These are phyloP conservation scores for Chironomus tentans DNA, from an alignment of 2,888 invertebrate genomes.

Conservation along the genomic window DNA sequence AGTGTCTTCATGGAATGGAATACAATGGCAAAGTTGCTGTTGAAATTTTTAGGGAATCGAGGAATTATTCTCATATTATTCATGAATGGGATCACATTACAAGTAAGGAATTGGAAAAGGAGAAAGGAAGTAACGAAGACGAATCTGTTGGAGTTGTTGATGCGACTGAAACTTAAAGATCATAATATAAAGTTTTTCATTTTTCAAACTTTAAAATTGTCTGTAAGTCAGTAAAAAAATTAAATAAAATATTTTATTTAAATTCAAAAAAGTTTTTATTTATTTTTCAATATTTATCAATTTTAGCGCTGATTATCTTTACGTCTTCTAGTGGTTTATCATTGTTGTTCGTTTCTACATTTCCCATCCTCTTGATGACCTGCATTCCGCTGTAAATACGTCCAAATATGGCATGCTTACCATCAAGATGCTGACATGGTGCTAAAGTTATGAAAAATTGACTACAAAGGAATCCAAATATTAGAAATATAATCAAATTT, in stretches of 20 bases:
- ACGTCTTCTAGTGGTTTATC: slow-evolving; percentile 87
- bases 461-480: background rate
- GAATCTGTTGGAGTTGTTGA: no score
- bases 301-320: slow-evolving; percentile 56
- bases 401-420: slow-evolving; percentile 95
- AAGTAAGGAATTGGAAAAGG: background rate
- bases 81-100: background rate
- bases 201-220: no score
- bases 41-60: background rate
- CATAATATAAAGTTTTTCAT: no score
- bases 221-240: background rate
- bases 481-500: no score
- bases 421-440: slow-evolving; percentile 96
- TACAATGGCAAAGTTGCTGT: background rate
- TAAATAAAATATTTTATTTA: no score
- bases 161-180: no score
- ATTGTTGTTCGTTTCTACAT: slow-evolving; percentile 87
- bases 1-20: background rate
- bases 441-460: slow-evolving; percentile 97
- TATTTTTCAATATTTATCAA: slow-evolving; percentile 35
- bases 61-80: background rate
- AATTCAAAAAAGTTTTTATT: background rate
- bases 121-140: background rate
- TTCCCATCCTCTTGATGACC: slow-evolving; percentile 83
- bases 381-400: slow-evolving; percentile 80